Percentiles rank a stretch among this genome's conserved stretches.
phyloP scores from a whole-genome alignment of 2,113 vertebrate genomes.

The Pheucticus melanocephalus region DNA sequence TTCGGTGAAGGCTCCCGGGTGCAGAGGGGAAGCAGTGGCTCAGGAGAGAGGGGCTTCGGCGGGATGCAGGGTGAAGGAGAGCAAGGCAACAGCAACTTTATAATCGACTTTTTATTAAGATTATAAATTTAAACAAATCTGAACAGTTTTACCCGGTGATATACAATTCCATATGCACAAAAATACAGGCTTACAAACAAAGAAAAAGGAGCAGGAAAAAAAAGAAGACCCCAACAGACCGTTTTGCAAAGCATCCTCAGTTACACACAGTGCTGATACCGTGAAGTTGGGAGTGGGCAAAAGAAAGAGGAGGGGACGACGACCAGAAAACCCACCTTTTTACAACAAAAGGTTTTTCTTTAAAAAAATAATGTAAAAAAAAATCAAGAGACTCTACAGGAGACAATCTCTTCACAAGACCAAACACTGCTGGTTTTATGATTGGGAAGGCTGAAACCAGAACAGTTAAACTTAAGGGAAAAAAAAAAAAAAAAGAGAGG shows the following conservation, averaged over 20 bases:
- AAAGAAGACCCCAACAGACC: slow-evolving; percentile 67
- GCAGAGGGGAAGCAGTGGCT: neutral
- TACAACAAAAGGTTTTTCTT: slow-evolving; percentile 90
- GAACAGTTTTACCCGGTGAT: slow-evolving; percentile 94
- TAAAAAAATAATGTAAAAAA: neutral
- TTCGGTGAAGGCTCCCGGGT: neutral
- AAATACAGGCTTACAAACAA: slow-evolving; percentile 86
- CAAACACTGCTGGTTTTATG: slow-evolving; percentile 80
- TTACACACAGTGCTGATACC: slow-evolving; percentile 83
- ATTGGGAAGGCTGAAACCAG: slow-evolving; percentile 57
- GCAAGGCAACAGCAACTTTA: slow-evolving; percentile 28
- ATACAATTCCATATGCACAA: slow-evolving; percentile 90
- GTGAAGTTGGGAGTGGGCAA: slow-evolving; percentile 73
- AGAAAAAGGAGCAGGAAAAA: slow-evolving; percentile 25
- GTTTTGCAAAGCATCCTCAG: slow-evolving; percentile 84
- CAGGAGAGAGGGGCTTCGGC: neutral
- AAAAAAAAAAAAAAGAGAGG: neutral
- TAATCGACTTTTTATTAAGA: slow-evolving; percentile 88
- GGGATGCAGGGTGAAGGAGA: neutral
- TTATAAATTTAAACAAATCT: slow-evolving; percentile 92
- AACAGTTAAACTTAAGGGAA: slow-evolving; percentile 33
- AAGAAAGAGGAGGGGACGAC: neutral
- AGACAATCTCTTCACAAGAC: slow-evolving; percentile 71
- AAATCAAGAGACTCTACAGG: slow-evolving; percentile 57
- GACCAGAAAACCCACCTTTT: slow-evolving; percentile 78